Conservation (phyloP, 2,113 vertebrate genomes). For the Cichladusa arquata region DNA sequence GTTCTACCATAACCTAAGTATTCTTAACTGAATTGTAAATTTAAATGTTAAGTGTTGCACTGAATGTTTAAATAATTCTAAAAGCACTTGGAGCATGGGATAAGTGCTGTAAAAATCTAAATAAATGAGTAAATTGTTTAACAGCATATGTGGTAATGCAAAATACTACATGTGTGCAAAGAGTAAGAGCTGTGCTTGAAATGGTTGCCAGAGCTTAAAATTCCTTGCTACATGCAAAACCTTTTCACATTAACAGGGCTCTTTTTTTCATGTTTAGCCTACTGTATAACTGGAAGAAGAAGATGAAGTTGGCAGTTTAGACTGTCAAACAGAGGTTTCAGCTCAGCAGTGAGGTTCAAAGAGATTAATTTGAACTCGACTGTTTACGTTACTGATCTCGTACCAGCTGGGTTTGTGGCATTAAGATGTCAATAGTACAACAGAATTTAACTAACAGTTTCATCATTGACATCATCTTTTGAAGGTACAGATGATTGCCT, state of each 20-base stretch:
- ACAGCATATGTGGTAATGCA: slow-evolving; percentile 57
- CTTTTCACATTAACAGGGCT: background rate
- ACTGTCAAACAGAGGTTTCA: slow-evolving; percentile 37
- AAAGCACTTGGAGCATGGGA: slow-evolving; percentile 62
- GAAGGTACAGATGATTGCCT: slow-evolving; percentile 69
- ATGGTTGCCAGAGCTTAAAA: slow-evolving; percentile 47
- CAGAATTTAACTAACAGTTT: slow-evolving; percentile 69
- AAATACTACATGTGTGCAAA: slow-evolving; percentile 51
- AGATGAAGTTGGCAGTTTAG: slow-evolving; percentile 44
- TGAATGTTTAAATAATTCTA: slow-evolving; percentile 64
- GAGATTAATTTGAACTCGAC: slow-evolving; percentile 25
- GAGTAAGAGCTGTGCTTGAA: background rate
- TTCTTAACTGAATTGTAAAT: slow-evolving; percentile 68
- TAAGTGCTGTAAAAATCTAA: slow-evolving; percentile 61
- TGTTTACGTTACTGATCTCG: slow-evolving; percentile 34
- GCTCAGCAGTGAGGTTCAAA: slow-evolving; percentile 23
- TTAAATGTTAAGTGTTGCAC: slow-evolving; percentile 58
- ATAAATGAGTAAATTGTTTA: slow-evolving; percentile 62
- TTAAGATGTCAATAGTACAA: slow-evolving; percentile 70
- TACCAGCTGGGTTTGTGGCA: slow-evolving; percentile 47
- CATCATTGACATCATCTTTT: slow-evolving; percentile 64
- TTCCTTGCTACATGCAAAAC: slow-evolving; percentile 13
- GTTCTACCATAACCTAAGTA: slow-evolving; percentile 52
- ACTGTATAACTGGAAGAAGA: slow-evolving; percentile 39
- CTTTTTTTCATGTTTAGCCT: background rate